Percentiles rank a stretch among this genome's conserved stretches.
Evolutionary conservation across 2,888 invertebrate genomes (phyloP).

Genomic region (Melinopterus prodromus): DNA sequence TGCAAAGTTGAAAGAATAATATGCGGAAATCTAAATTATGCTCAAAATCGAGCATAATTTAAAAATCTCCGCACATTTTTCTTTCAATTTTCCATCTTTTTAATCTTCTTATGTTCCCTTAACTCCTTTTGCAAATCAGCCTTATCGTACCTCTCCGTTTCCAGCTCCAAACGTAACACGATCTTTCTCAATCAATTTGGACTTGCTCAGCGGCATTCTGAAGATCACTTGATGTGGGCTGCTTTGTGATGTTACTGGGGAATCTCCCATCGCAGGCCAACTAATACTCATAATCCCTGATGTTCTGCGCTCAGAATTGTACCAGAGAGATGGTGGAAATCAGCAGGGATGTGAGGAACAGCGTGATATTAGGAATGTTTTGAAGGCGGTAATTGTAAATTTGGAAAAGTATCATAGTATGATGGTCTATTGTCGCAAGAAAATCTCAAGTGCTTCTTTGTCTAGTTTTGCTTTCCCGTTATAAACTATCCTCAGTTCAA

Average conservation of each 20-base stretch:
- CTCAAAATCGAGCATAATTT: too few relatives aligned
- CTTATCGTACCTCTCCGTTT: slow-evolving; percentile 70
- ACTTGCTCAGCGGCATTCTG: slow-evolving; percentile 48
- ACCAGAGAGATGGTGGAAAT: slow-evolving; percentile 50
- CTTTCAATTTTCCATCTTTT: slow-evolving; percentile 61
- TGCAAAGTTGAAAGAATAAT: slow-evolving; percentile 60
- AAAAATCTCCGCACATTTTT: slow-evolving; percentile 57
- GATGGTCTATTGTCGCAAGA: neutral
- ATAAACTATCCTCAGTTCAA: neutral
- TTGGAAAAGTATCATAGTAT: slow-evolving; percentile 60
- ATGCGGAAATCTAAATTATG: slow-evolving; percentile 55
- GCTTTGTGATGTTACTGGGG: slow-evolving; percentile 33
- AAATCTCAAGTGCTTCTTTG: slow-evolving; percentile 8
- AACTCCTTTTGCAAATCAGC: slow-evolving; percentile 70
- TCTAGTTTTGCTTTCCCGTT: slow-evolving; percentile 6
- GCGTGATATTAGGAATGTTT: slow-evolving; percentile 31
- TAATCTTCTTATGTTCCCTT: slow-evolving; percentile 63
- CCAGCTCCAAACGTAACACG: slow-evolving; percentile 65
- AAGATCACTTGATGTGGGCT: slow-evolving; percentile 54
- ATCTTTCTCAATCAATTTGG: slow-evolving; percentile 51
- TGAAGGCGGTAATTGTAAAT: slow-evolving; percentile 63
- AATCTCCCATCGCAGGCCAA: slow-evolving; percentile 44
- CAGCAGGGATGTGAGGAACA: slow-evolving; percentile 53
- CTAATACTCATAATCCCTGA: slow-evolving; percentile 29
- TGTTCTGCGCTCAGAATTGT: slow-evolving; percentile 53